Percentiles rank a stretch among this genome's conserved stretches.
Conservation (phyloP, 1,140 invertebrate species). For the Apis laboriosa region DNA sequence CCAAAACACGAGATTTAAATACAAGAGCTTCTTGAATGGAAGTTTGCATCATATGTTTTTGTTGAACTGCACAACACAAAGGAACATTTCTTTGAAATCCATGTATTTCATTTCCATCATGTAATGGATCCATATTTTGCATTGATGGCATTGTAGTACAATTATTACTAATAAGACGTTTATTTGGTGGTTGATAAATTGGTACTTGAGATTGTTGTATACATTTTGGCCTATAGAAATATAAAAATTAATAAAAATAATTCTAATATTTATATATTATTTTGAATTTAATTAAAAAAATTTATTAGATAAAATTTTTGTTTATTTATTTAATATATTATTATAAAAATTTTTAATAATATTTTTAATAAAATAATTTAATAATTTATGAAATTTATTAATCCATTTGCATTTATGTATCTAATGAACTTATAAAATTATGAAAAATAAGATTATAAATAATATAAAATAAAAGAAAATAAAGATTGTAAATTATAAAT, state of each 20-base stretch:
- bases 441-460: slow-evolving; percentile 2
- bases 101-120: slow-evolving; percentile 34
- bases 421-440: neutral
- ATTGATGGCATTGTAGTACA: slow-evolving; percentile 20
- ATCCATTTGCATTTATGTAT: too few relatives aligned
- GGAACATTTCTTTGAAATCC: slow-evolving; percentile 23
- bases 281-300: neutral
- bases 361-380: neutral
- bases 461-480: neutral
- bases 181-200: slow-evolving; percentile 37
- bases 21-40: slow-evolving; percentile 76
- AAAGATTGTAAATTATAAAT: neutral
- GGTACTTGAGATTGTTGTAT: slow-evolving; percentile 30
- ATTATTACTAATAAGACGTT: slow-evolving; percentile 36
- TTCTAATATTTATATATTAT: neutral
- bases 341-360: neutral
- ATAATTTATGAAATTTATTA: neutral
- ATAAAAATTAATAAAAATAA: neutral
- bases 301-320: neutral
- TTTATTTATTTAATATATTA: neutral
- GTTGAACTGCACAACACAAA: slow-evolving; percentile 29
- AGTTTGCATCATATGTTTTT: slow-evolving; percentile 24
- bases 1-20: slow-evolving; percentile 83
- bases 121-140: slow-evolving; percentile 22
- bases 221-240: slow-evolving; percentile 22